These are phyloP conservation scores for Fistularia commersonii DNA, from an alignment of 2,797 vertebrate species.

Conservation along the genomic window DNA sequence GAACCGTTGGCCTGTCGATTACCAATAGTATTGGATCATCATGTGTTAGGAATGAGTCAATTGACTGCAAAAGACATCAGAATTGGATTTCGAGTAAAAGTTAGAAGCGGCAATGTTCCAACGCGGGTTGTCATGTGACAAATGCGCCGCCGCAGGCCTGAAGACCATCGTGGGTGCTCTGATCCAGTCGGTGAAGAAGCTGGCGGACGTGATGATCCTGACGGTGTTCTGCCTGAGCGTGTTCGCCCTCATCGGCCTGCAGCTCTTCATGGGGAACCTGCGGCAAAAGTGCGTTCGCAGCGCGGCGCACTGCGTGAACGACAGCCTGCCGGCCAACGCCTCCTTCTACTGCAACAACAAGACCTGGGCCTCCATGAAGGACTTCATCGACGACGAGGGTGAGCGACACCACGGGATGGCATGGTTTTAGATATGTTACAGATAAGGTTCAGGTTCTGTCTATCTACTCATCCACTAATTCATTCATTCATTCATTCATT, in stretches of 20 bases:
- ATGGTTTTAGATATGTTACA: no score
- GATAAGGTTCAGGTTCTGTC: no score
- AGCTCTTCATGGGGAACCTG: slow-evolving; percentile 92
- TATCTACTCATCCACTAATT: no score
- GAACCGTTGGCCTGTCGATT: no score
- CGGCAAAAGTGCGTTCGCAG: slow-evolving; percentile 87
- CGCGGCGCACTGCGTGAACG: slow-evolving; percentile 71
- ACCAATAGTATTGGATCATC: no score
- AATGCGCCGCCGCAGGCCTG: slow-evolving; percentile 77
- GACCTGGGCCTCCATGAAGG: slow-evolving; percentile 80
- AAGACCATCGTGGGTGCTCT: slow-evolving; percentile 95
- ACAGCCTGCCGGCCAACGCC: slow-evolving; percentile 69
- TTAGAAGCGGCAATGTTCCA: no score
- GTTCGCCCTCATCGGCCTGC: slow-evolving; percentile 92
- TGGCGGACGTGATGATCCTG: slow-evolving; percentile 95
- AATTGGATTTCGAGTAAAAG: no score
- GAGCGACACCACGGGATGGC: slow-evolving; percentile 17
- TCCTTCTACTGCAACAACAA: slow-evolving; percentile 81
- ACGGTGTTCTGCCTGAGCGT: slow-evolving; percentile 96
- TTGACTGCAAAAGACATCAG: no score
- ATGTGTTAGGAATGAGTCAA: no score
- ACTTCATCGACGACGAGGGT: slow-evolving; percentile 83
- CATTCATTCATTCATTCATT: no score
- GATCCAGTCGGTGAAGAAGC: slow-evolving; percentile 97
- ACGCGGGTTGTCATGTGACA: no score